Evolutionary conservation across 2,888 invertebrate genomes (phyloP), one percentile per base, ranked within the genome.

Genomic region (Emmelina monodactyla): DNA sequence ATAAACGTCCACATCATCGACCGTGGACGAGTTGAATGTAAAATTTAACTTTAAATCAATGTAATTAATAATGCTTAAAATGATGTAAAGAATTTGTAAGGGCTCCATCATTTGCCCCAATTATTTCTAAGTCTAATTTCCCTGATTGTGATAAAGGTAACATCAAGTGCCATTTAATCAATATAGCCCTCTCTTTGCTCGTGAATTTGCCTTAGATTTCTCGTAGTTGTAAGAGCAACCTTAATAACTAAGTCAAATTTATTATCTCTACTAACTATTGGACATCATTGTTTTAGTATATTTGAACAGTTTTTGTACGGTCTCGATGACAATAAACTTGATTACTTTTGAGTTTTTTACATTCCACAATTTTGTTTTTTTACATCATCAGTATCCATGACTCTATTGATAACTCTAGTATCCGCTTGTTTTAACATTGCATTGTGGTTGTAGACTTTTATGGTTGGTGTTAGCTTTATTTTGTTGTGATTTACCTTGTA

Each of bases 101-200:
- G 44, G 49, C 50, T 47, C 42, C 46, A 43, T 39, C 37, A 37
- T 32, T 43, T 50, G 52, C 49, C 51, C 49, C 51, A 52, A 54
- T 43, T 30, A 3, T 10, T 28, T 14, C 16, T 28, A 32, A 40
- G 28, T 41, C 37, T 44, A 41, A 40, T 40, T 43, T 47, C 41
- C 46, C 45, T 40, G 53, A 49, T 61, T 72, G 71, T 75, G 71
- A 71, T 75, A 71, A 52, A 56, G 45, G 57, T 62, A 57, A 57
- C 58, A 57, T 47, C 53, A 55, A 66, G 70, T 71, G 71, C 70
- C 66, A 68, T 70, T 57, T 55, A 52, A 47, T 51, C 46, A 10
- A 25, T n/a, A 5, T 25, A 25, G n/a, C 25, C 25, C 25, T 25
- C 25, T 25, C 11, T 25, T 36, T 41, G 30, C 34, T 37, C 25